Evolutionary conservation across 2,888 invertebrate genomes (phyloP), one percentile per base, ranked within the genome.

Genomic region (Fissipunctia ypsillon): DNA sequence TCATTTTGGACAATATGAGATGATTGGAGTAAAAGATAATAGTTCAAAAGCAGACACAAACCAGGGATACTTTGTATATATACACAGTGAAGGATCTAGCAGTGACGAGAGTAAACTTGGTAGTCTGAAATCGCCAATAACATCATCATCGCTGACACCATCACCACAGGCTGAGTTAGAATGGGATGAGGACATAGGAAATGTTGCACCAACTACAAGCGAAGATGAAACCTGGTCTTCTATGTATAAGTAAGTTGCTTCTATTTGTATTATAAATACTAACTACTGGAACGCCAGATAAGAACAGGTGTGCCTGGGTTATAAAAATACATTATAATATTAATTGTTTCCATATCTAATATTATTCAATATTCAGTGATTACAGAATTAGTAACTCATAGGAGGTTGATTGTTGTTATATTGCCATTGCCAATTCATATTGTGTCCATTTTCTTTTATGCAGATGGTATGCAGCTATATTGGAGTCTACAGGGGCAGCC

Each of bases 121-220:
- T 60, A 88, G 86, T 77, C 69, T 92, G 56, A 92, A 85, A 76
- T 92, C 94, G 45, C 91, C 94, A 7, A 63, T 91, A 57, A 93
- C 90, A 72, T 89, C 93, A 60, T 81, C 88, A 6, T 90, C 93
- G 0, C 74, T 92, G 63, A 91, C 92, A 35, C 89, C 93, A 56
- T 93, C 94, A 35, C 93, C 95, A 35, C 94, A 92, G 71, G 92
- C 90, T 86, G 97, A 97, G 64, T 93, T 98, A 56, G 98, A 98
- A 90, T 98, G 98, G 98, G 98, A 98, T 90, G 97, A 97, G 91
- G 98, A 98, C 87, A 97, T 98, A 81, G 96, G 95, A 41, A 96
- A 96, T 87, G 96, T 96, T 80, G 95, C 96, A 59, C 93, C 95
- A 74, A 95, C 95, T 75, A 96, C 95, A 43, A 94, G 93, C 85